Evolutionary conservation across 2,113 vertebrate genomes (phyloP).

Genomic region (Boleophthalmus pectinirostris): DNA sequence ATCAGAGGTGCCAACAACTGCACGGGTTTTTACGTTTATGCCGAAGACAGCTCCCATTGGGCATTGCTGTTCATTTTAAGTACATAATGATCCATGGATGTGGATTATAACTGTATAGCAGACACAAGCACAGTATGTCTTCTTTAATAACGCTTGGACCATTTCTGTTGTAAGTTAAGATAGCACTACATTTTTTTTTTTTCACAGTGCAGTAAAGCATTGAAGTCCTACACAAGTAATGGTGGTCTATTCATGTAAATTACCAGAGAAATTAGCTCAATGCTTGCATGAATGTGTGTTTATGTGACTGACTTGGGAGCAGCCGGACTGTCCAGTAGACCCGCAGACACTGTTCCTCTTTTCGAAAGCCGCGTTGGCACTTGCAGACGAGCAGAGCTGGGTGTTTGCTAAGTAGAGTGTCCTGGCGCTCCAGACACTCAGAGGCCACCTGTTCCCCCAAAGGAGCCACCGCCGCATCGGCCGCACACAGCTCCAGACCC

Average conservation of each 20-base stretch:
- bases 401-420: slow-evolving; percentile 75
- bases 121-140: too few species aligned
- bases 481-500: slow-evolving; percentile 80
- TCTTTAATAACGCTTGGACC: too few species aligned
- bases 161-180: too few species aligned
- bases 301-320: slow-evolving; percentile 77
- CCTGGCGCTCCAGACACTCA: slow-evolving; percentile 82
- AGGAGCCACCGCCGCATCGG: slow-evolving; percentile 52
- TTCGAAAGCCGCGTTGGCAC: slow-evolving; percentile 86
- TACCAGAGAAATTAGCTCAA: not conserved
- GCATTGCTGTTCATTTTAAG: too few species aligned
- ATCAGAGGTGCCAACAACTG: too few species aligned
- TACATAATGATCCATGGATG: too few species aligned
- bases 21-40: too few species aligned
- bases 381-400: slow-evolving; percentile 82
- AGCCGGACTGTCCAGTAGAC: slow-evolving; percentile 89
- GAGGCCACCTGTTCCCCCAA: slow-evolving; percentile 64
- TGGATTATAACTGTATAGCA: too few species aligned
- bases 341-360: slow-evolving; percentile 84
- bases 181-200: too few species aligned
- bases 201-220: too few species aligned
- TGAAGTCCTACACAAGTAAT: not conserved
- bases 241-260: not conserved
- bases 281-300: not conserved
- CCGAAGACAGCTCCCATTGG: too few species aligned